phyloP scores from a whole-genome alignment of 2,113 vertebrate species.

The Dicentrarchus labrax region DNA sequence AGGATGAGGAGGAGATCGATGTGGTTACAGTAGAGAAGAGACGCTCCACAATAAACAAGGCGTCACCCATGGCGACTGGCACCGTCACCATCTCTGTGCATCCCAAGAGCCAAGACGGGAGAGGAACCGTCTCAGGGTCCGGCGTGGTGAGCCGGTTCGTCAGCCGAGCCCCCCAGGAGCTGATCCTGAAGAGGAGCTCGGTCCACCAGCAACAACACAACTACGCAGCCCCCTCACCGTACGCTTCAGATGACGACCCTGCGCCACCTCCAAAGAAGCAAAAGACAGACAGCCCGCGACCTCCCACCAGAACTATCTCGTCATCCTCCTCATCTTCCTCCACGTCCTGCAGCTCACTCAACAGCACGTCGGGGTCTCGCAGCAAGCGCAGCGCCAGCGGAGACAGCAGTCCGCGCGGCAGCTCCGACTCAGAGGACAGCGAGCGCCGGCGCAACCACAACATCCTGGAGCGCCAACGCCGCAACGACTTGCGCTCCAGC shows the following conservation, averaged over 20 bases:
- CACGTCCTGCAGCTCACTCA: slow-evolving; percentile 60
- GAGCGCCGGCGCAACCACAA: slow-evolving; percentile 98
- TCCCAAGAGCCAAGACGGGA: slow-evolving; percentile 76
- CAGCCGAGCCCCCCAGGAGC: slow-evolving; percentile 87
- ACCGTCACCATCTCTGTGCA: slow-evolving; percentile 72
- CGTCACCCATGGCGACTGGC: slow-evolving; percentile 69
- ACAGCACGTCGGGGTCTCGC: slow-evolving; percentile 57
- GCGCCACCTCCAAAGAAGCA: slow-evolving; percentile 90
- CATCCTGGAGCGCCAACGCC: slow-evolving; percentile 96
- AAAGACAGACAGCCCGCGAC: slow-evolving; percentile 84
- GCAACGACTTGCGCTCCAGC: slow-evolving; percentile 98
- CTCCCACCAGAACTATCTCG: slow-evolving; percentile 81
- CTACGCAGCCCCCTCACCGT: slow-evolving; percentile 96
- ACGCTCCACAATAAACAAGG: slow-evolving; percentile 87
- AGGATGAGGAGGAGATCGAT: slow-evolving; percentile 96
- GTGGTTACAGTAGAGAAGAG: slow-evolving; percentile 96
- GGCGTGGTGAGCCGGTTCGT: slow-evolving; percentile 78
- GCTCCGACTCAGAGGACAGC: slow-evolving; percentile 97
- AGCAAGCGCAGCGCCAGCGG: slow-evolving; percentile 90
- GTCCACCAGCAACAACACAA: slow-evolving; percentile 99
- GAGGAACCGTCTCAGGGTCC: slow-evolving; percentile 55
- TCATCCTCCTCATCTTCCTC: slow-evolving; percentile 68
- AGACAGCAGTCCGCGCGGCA: slow-evolving; percentile 83
- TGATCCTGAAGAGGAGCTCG: slow-evolving; percentile 93
- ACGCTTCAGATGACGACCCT: slow-evolving; percentile 89